phyloP scores from a whole-genome alignment of 1,140 invertebrate genomes.

The Teleopsis dalmanni region DNA sequence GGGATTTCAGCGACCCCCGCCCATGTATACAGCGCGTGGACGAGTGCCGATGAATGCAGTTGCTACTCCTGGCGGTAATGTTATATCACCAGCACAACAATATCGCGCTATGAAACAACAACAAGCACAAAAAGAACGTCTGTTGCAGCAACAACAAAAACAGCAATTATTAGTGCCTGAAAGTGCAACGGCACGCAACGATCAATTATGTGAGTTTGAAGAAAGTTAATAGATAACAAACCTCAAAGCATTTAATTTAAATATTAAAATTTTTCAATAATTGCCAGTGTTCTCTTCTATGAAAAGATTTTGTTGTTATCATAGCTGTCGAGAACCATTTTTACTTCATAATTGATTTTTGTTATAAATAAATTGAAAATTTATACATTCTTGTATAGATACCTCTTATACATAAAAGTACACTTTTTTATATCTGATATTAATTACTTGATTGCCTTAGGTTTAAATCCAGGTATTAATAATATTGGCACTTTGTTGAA shows the following conservation, averaged over 20 bases:
- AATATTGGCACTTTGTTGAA: constrained; percentile 73
- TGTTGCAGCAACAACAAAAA: constrained; percentile 62
- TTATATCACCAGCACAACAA: constrained; percentile 39
- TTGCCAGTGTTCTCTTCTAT: too few species aligned
- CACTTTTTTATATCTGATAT: not conserved
- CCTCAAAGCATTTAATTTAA: constrained; percentile 5
- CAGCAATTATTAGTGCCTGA: constrained; percentile 61
- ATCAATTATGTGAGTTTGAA: constrained; percentile 29
- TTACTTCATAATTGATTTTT: too few species aligned
- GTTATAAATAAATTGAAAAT: not conserved
- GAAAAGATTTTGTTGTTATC: too few species aligned
- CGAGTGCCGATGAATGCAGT: constrained; percentile 37
- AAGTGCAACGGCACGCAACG: constrained; percentile 54
- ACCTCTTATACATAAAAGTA: not conserved
- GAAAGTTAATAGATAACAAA: not conserved
- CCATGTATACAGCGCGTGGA: constrained; percentile 30
- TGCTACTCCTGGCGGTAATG: constrained; percentile 27
- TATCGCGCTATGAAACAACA: constrained; percentile 33
- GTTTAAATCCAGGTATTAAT: constrained; percentile 57
- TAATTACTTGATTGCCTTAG: constrained; percentile 16
- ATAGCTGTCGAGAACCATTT: too few species aligned
- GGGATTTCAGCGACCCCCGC: constrained; percentile 38
- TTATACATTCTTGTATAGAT: not conserved
- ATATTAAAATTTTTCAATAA: too few species aligned
- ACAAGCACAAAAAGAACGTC: constrained; percentile 51